Base-by-base conservation (phyloP, 2,888 invertebrate genomes). In the Xanthorhoe designata region DNA sequence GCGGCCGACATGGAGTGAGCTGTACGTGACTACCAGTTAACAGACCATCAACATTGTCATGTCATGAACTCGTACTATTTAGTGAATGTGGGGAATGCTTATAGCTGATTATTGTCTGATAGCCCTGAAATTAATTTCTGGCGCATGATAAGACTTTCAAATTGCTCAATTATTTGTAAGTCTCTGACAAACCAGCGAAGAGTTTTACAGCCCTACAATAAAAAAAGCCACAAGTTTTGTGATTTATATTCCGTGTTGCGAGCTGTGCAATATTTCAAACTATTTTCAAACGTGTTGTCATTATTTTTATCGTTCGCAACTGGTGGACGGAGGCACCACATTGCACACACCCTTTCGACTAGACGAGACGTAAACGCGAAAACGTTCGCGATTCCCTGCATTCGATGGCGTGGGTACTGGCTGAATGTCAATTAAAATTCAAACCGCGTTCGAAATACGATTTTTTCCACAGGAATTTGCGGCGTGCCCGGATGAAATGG, bases 381-480 rank as follows among this genome's bases (percentile, higher is more conserved):
- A 90, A 91, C 84, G 86, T 86, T 84, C 83, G 77, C 82, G 79
- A 79, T 78, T 83, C 80, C 83, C 80, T 79, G 78, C 79, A 74
- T 69, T 71, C 75, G 79, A 78, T 80, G 79, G 82, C 84, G 42
- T 79, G 80, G 72, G 71, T 78, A 81, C 82, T 84, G 84, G 80
- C 84, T 89, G 90, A 91, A 89, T 89, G 91, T 92, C 94, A 92
- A 94, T 94, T 94, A 94, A 93, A 93, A 94, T 94, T 94, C 94
- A 94, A 92, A 91, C 89, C 91, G 89, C 94, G 94, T 92, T 89
- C 92, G 92, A 90, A 93, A 92, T 92, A 91, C 93, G 93, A 93
- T 93, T 93, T 93, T 93, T 93, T 92, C 90, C 88, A 83, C 83
- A 86, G 94, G 94, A 92, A 94, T 93, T 91, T 91, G 92, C 86